Conservation (phyloP, 2,888 invertebrate species). For the Macaria notata region DNA sequence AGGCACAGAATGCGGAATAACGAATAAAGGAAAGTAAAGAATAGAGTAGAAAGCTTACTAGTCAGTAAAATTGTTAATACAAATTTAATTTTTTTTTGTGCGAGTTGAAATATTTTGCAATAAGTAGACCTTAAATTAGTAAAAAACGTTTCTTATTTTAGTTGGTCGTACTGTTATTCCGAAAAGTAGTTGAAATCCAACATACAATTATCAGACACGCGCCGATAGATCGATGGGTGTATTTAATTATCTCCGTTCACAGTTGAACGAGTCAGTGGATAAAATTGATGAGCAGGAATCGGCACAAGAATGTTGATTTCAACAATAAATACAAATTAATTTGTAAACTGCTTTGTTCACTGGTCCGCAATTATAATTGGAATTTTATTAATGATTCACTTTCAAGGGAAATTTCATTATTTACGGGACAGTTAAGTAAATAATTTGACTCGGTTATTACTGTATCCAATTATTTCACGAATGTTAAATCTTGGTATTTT, state of each 20-base stretch:
- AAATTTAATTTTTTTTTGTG: too few species aligned
- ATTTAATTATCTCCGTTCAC: constrained; percentile 30
- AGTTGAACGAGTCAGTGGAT: constrained; percentile 35
- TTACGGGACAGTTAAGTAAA: neutral
- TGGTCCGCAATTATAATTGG: constrained; percentile 18
- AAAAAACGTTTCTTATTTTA: neutral
- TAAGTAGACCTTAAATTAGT: too few species aligned
- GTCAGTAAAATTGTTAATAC: too few species aligned
- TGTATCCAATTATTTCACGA: too few species aligned
- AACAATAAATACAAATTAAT: constrained; percentile 35
- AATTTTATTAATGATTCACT: constrained; percentile 7
- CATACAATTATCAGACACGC: neutral
- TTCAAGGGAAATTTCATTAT: neutral
- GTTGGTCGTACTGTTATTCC: neutral
- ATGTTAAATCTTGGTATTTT: too few species aligned
- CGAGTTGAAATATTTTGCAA: too few species aligned
- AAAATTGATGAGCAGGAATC: constrained; percentile 47
- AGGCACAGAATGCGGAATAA: too few species aligned
- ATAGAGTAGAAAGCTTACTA: too few species aligned
- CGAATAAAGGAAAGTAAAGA: too few species aligned
- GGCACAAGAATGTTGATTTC: constrained; percentile 46
- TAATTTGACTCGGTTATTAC: too few species aligned
- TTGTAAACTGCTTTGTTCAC: constrained; percentile 11
- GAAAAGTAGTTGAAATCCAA: constrained; percentile 1
- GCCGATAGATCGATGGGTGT: constrained; percentile 22